Evolutionary conservation across 2,113 vertebrate genomes (phyloP).

Genomic region (Sciurus niger): DNA sequence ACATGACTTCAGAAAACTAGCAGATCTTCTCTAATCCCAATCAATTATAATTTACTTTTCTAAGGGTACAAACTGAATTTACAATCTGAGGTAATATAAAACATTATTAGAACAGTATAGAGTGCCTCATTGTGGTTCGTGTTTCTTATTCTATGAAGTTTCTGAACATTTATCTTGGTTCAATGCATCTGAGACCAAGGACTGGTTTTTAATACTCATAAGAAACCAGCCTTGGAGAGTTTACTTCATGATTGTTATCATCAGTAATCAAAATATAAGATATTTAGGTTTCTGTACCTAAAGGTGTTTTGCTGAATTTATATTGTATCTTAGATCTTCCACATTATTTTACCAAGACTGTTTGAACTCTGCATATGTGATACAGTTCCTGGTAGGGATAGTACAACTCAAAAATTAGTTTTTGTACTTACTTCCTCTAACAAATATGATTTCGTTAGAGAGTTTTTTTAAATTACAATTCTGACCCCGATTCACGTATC

Average conservation of each 20-base stretch:
- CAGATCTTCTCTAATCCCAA: neutral
- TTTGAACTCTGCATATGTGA: constrained; percentile 46
- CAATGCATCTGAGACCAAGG: constrained; percentile 13
- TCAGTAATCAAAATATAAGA: constrained; percentile 39
- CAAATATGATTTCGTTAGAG: constrained; percentile 37
- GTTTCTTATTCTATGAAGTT: constrained; percentile 41
- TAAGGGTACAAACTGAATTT: constrained; percentile 29
- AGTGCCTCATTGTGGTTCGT: neutral
- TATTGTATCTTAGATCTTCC: constrained; percentile 17
- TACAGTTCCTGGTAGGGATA: constrained; percentile 37
- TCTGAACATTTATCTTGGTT: neutral
- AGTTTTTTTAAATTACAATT: constrained; percentile 47
- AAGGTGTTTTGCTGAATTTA: constrained; percentile 51
- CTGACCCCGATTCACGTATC: neutral
- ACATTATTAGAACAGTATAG: neutral
- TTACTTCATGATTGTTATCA: neutral
- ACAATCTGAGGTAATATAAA: constrained; percentile 54
- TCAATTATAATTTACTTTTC: neutral
- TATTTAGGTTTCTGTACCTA: constrained; percentile 63
- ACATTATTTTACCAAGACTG: constrained; percentile 17
- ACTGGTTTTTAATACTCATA: constrained; percentile 51
- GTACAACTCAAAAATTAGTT: constrained; percentile 26
- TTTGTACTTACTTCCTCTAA: constrained; percentile 50
- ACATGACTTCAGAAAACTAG: constrained; percentile 35
- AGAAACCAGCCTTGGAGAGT: constrained; percentile 58